phyloP scores from a whole-genome alignment of 2,113 vertebrate species.

The Osmerus eperlanus region DNA sequence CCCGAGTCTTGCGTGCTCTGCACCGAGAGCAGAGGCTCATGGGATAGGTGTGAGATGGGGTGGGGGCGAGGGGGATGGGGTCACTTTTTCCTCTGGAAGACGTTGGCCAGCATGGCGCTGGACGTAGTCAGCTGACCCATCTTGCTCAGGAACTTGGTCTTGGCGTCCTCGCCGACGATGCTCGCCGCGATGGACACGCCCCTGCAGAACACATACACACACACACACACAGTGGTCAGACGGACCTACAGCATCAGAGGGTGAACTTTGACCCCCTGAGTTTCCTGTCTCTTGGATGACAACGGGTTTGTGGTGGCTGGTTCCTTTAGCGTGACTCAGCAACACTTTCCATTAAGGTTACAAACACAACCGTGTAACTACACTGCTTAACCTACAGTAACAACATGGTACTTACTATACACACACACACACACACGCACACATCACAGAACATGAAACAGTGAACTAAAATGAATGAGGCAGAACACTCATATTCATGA shows the following conservation, averaged over 20 bases:
- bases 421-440: neutral
- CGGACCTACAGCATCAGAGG: too few relatives aligned
- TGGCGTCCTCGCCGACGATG: conserved; percentile 96
- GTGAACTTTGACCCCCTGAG: too few relatives aligned
- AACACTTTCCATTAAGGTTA: too few relatives aligned
- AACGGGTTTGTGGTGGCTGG: too few relatives aligned
- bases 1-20: neutral
- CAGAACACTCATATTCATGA: neutral
- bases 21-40: neutral
- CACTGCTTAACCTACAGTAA: too few relatives aligned
- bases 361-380: too few relatives aligned
- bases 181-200: conserved; percentile 96
- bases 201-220: conserved; percentile 58
- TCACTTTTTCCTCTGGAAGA: conserved; percentile 97
- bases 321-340: too few relatives aligned
- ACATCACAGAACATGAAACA: neutral
- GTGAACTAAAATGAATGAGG: neutral
- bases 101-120: conserved; percentile 97
- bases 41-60: neutral
- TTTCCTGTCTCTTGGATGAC: too few relatives aligned
- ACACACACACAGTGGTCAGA: neutral
- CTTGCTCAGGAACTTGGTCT: conserved; percentile 99
- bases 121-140: conserved; percentile 99
- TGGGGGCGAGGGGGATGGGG: neutral
- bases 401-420: too few relatives aligned